Evolutionary conservation across 2,888 invertebrate species (phyloP), one percentile per base, ranked within the genome.

Genomic region (Adelphocoris suturalis): DNA sequence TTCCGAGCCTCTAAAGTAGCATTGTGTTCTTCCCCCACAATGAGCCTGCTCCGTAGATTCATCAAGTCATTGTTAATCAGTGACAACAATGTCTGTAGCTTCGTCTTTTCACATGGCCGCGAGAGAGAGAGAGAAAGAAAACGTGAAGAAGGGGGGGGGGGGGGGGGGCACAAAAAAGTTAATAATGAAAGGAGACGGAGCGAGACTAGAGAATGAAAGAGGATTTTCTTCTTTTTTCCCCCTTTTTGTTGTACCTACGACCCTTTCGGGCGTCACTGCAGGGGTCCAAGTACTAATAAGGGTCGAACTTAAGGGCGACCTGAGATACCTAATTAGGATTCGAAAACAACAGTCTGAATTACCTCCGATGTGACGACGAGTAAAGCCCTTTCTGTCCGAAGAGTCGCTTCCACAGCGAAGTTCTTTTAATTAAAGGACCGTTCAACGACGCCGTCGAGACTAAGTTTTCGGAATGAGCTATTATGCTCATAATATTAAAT

Each of bases 11-110:
- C 23, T 9, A 76, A 76, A n/a, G 78, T 78, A 78, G 78, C 78
- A 46, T 78, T 78, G 78, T 78, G 37, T 78, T 19, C 46, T 46
- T 46, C 16, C 46, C 37, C 76, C 37, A 78, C 47, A 14, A 78
- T 19, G 37, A 37, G 76, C n/a, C 47, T 16, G 78, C 47, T 5
- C 23, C 11, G 68, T 23, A 68, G 68, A 78, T 78, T 78, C 78
- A 78, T 78, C 78, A 78, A 78, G 78, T 46, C 78, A 78, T 78
- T 78, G 78, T 78, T 78, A 78, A 78, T 78, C 78, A 78, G 78
- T 78, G 78, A 78, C 78, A 78, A 78, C 78, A 78, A 78, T 46
- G 78, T 78, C 78, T 47, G 78, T 11, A 28, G 47, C n/a, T 16
- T 23, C 23, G 12, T 27, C 68, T 68, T 68, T 68, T 68, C 68